A percentile compares a stretch with the other conserved stretches of the same genome.
Conservation (phyloP, 2,797 vertebrate genomes). For the Enteromius afrohamiltoni region DNA sequence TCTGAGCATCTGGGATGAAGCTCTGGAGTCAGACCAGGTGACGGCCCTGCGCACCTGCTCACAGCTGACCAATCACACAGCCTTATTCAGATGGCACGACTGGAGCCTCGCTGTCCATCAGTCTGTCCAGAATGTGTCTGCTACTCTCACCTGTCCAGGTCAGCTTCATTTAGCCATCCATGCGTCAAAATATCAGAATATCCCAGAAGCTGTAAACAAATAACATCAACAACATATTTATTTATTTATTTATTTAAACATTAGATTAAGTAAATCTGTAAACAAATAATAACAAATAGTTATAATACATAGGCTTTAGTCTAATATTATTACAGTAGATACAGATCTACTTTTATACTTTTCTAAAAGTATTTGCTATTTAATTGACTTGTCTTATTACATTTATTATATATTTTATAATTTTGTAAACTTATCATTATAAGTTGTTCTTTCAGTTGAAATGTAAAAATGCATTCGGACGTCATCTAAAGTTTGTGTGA, state of each 20-base stretch:
- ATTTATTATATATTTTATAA: not conserved
- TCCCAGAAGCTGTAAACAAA: not conserved
- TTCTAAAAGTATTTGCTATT: not conserved
- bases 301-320: not conserved
- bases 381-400: not conserved
- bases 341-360: too few relatives aligned
- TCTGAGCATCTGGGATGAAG: slow-evolving; percentile 81
- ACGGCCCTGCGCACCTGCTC: slow-evolving; percentile 73
- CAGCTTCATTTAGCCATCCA: slow-evolving; percentile 27
- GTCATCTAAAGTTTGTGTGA: not conserved
- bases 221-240: too few relatives aligned
- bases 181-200: not conserved
- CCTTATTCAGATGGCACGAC: slow-evolving; percentile 80
- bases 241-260: too few relatives aligned
- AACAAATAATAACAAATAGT: not conserved
- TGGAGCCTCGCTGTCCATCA: slow-evolving; percentile 69
- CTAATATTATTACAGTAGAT: not conserved
- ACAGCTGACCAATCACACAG: slow-evolving; percentile 54
- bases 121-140: slow-evolving; percentile 67
- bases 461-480: not conserved
- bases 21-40: slow-evolving; percentile 74
- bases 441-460: not conserved
- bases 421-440: too few relatives aligned
- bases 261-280: not conserved
- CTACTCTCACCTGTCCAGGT: slow-evolving; percentile 79